phyloP scores from a whole-genome alignment of 2,113 vertebrate species.

The Ivindomyrus marchei region DNA sequence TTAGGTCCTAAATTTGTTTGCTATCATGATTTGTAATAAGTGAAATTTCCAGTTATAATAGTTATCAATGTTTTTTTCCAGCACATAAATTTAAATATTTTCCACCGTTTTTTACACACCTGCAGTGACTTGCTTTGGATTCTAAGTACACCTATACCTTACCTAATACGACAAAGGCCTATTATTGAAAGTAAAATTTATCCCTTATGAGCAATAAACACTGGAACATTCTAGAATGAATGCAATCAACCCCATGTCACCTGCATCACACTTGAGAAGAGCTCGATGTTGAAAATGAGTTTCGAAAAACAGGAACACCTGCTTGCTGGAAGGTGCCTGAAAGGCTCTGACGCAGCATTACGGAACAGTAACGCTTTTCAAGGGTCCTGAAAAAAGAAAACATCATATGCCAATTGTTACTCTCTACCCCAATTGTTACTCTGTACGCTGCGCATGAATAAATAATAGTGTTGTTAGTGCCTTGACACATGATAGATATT shows the following conservation, averaged over 20 bases:
- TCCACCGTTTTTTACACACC: background rate
- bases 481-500: background rate
- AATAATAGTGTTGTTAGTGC: background rate
- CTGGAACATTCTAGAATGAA: background rate
- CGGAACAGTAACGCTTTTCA: background rate
- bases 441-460: background rate
- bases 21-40: background rate
- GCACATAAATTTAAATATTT: background rate
- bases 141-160: background rate
- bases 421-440: background rate
- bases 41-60: background rate
- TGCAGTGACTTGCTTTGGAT: background rate
- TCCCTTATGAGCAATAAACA: conserved; percentile 4
- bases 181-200: conserved; percentile 1
- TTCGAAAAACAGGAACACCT: background rate
- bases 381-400: background rate
- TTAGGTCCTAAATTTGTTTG: background rate
- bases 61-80: background rate
- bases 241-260: conserved; percentile 7
- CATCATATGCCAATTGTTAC: background rate
- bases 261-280: background rate
- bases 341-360: background rate
- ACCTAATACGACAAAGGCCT: background rate
- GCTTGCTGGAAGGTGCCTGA: background rate
- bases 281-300: background rate